Evolutionary conservation across 2,113 vertebrate species (phyloP), one percentile per base, ranked within the genome.

Genomic region (Rhynchomys soricoides): DNA sequence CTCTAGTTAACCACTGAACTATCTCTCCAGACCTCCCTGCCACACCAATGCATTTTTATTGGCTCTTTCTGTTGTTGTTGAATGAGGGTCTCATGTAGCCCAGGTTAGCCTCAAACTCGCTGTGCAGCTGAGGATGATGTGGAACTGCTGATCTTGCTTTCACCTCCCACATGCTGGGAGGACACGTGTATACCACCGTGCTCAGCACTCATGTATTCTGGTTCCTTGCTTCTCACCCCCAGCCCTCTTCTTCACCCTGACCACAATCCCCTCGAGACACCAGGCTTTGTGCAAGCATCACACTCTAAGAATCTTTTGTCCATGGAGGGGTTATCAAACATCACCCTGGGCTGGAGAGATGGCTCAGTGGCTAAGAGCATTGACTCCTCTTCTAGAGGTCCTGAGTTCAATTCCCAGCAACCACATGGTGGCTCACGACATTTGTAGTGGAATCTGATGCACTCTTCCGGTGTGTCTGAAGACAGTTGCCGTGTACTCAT

Each of bases 201-300:
- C 31, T 50, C 21, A 8, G 17, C 77, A 10, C 8, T 21, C 48
- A 7, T 2, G 31, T 15, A 3, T 5, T 6, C n/a, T 2, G 22
- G 16, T 5, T 16, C 77, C 70, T 50, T 19, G 10, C 8, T 68
- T 40, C 13, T 11, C 1, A 48, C 19, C 37, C 24, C 16, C 62
- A 34, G 3, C 7, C 37, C 45, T 37, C 19, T 13, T 70, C 68
- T 48, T 50, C 15, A 50, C 43, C 1, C 7, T 17, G 12, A 16
- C 7, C 57, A 24, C 37, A 37, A 0, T 3, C 29, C 6, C 13
- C 43, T 26, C 1, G 55, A 26, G 29, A 57, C 0, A 0, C 0
- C 59, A 11, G 59, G 45, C 12, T 48, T 17, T 31, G 8, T 2
- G 81, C 10, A 59, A 43, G 64, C 0, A 0, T 37, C 17, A 3